Evolutionary conservation across 2,888 invertebrate species (phyloP).

Genomic region (Andrena bucephala): DNA sequence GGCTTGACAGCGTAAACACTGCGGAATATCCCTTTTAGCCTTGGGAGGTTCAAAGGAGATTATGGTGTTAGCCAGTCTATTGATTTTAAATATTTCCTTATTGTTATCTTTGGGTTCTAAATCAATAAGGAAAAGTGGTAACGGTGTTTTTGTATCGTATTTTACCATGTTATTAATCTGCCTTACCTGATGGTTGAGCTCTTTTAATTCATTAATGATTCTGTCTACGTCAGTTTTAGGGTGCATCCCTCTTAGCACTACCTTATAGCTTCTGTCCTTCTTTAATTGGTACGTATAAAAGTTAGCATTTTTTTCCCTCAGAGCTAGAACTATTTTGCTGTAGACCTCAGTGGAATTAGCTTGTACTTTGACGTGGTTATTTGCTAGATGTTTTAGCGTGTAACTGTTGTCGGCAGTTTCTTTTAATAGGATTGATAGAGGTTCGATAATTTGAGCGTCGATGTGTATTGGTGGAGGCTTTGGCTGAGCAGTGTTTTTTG

Average conservation of each 20-base stretch:
- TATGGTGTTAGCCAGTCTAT: background rate
- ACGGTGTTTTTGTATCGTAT: background rate
- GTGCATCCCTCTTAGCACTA: constrained; percentile 14
- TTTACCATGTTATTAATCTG: constrained; percentile 5
- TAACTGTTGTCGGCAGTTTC: background rate
- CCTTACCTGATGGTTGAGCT: background rate
- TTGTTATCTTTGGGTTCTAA: background rate
- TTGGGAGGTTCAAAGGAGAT: background rate
- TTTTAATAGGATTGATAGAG: background rate
- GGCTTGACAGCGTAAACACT: background rate
- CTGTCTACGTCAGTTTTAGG: background rate
- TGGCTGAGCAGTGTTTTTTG: background rate
- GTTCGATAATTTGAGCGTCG: constrained; percentile 7
- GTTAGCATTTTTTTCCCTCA: constrained; percentile 14
- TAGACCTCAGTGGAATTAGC: background rate
- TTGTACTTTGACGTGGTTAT: constrained; percentile 6
- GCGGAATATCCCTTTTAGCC: background rate
- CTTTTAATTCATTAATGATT: constrained; percentile 6
- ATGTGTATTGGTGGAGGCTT: constrained; percentile 20
- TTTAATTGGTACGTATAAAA: constrained; percentile 19
- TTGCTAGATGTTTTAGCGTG: constrained; percentile 2
- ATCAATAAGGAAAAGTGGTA: background rate
- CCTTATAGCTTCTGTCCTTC: constrained; percentile 21
- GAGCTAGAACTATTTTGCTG: background rate
- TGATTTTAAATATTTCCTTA: background rate